Base-by-base conservation (phyloP, 2,888 invertebrate genomes). In the Cephalotes varians region DNA sequence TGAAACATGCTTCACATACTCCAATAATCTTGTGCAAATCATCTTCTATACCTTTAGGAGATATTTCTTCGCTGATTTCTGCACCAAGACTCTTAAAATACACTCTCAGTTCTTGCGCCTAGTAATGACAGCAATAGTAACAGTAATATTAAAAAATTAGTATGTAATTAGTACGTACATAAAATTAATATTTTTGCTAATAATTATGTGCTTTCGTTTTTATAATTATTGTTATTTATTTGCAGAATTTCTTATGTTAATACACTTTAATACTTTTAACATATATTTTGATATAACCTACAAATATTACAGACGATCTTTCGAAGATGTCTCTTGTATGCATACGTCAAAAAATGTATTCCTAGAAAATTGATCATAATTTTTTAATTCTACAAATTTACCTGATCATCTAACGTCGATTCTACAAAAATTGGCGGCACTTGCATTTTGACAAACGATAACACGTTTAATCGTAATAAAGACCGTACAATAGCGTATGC, bases 81-180 rank as follows among this genome's bases (percentile, higher is more conserved):
- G 98, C 99, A n/a, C 99, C 99, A 73, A 98, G 96, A 89, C 97
- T 97, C 95, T 98, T 99, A 91, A 99, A 97, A 95, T 98, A 99
- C 86, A 96, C 97, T 87, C 99, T 96, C 64, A 99, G 95, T 94
- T 99, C 99, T 94, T 97, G 96, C 10, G 98, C 98, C 98, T 98
- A 87, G 76, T n/a, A 40, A 49, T 28, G 81, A 76, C 54, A 40
- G 40, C n/a, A 82, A 90, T 54, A 60, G 34, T 31, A 40, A 40
- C n/a, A n/a, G n/a, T 40, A 40, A 40, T 40, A 40, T 40, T n/a
- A n/a, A n/a, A n/a, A n/a, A n/a, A 2, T n/a, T n/a, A n/a, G n/a
- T n/a, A n/a, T n/a, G n/a, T n/a, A n/a, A n/a, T n/a, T n/a, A n/a
- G n/a, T n/a, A n/a, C n/a, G n/a, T n/a, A n/a, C n/a, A n/a, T n/a